phyloP scores from a whole-genome alignment of 2,797 vertebrate genomes.

The Mormyrus hasselquistii region DNA sequence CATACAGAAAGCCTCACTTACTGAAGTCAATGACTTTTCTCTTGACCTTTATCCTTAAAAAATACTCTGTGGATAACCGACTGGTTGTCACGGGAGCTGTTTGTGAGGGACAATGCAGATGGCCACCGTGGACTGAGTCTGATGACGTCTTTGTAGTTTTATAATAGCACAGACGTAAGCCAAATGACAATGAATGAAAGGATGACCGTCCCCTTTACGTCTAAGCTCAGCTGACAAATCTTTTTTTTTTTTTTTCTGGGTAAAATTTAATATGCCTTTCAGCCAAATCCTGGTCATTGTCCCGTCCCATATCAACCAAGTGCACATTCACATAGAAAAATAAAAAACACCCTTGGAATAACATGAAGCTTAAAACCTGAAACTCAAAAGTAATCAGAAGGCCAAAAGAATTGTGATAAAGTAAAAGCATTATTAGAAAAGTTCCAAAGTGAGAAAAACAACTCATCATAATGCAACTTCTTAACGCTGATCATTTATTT shows the following conservation, averaged over 20 bases:
- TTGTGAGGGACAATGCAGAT: neutral
- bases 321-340: constrained; percentile 40
- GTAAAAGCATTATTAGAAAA: neutral
- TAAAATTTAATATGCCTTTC: constrained; percentile 49
- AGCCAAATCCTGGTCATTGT: constrained; percentile 51
- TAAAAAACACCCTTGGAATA: constrained; percentile 29
- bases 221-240: constrained; percentile 22
- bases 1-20: constrained; percentile 18
- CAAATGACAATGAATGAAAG: neutral
- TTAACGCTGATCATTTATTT: neutral
- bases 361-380: constrained; percentile 31
- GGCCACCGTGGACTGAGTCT: neutral
- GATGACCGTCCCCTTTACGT: neutral
- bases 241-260: constrained; percentile 26
- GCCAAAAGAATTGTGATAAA: neutral
- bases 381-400: constrained; percentile 13
- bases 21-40: constrained; percentile 37
- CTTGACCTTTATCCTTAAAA: neutral
- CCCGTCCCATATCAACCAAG: constrained; percentile 51
- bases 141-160: constrained; percentile 16
- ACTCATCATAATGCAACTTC: neutral
- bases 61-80: neutral
- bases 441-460: neutral
- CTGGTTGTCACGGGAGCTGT: neutral
- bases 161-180: constrained; percentile 4